Evolutionary conservation across 2,888 invertebrate genomes (phyloP), one percentile per base, ranked within the genome.

Genomic region (Terebella lapidaria): DNA sequence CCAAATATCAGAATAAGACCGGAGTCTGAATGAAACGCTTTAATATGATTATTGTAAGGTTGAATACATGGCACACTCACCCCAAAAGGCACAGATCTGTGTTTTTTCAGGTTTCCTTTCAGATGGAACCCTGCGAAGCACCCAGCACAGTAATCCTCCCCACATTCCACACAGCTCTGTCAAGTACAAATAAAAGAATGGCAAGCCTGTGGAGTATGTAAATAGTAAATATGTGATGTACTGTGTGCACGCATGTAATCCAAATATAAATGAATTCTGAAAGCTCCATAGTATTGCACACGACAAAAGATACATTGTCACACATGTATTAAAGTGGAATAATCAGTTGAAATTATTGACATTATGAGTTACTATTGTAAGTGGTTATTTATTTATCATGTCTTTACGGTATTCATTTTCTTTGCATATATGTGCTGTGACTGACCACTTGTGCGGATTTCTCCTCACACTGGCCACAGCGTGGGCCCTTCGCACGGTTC

Each of bases 391-490:
- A n/a, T n/a, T n/a, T n/a, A n/a, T n/a, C n/a, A n/a, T n/a, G n/a
- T n/a, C n/a, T n/a, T n/a, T n/a, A n/a, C n/a, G n/a, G n/a, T n/a
- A n/a, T n/a, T n/a, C n/a, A n/a, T n/a, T n/a, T n/a, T n/a, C n/a
- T n/a, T n/a, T n/a, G n/a, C n/a, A n/a, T n/a, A n/a, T n/a, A n/a
- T n/a, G n/a, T n/a, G n/a, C n/a, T n/a, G n/a, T n/a, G n/a, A n/a
- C n/a, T 67, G 60, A 79, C 79, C 69, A 79, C 72, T 24, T 75
- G 72, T 20, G 80, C 79, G 10, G 65, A 58, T 58, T 75, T 72
- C 29, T 74, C 73, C 58, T 80, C 80, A 72, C 80, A 80, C 69
- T 80, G 80, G 1, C 80, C 80, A 74, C 80, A 80, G 56, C 72
- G 71, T 0, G 72, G 72, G 15, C 74, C 76, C 54, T 75, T 75